These are phyloP conservation scores for Chelonoidis abingdonii DNA, from an alignment of 2,113 vertebrate species.

Conservation along the genomic window DNA sequence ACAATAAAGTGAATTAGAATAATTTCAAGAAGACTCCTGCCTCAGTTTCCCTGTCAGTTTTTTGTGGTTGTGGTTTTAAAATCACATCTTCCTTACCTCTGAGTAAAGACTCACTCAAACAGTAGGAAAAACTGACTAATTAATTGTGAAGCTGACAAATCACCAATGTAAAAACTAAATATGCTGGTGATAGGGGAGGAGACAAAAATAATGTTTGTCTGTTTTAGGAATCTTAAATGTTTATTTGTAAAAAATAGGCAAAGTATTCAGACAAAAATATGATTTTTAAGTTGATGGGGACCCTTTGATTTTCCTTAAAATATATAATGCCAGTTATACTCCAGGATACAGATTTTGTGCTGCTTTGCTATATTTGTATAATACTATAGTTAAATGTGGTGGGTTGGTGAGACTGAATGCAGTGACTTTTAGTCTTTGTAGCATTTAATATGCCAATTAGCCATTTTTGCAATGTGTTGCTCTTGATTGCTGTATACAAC, in stretches of 20 bases:
- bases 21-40: neutral
- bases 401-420: neutral
- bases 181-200: neutral
- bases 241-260: slow-evolving; percentile 32
- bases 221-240: neutral
- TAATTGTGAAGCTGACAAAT: neutral
- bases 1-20: neutral
- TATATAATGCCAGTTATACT: neutral
- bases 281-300: slow-evolving; percentile 2
- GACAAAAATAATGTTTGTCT: neutral
- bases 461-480: neutral
- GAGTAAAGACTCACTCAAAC: slow-evolving; percentile 42
- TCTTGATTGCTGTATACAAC: neutral
- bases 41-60: neutral
- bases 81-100: slow-evolving; percentile 23
- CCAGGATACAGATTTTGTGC: neutral
- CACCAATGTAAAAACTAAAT: neutral
- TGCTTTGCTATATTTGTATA: neutral
- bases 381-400: neutral
- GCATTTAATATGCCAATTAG: neutral
- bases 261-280: neutral
- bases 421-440: neutral
- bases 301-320: neutral
- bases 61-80: neutral
- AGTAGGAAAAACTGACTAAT: neutral